These are phyloP conservation scores for Macquaria australasica DNA, from an alignment of 2,113 vertebrate species.

Conservation along the genomic window DNA sequence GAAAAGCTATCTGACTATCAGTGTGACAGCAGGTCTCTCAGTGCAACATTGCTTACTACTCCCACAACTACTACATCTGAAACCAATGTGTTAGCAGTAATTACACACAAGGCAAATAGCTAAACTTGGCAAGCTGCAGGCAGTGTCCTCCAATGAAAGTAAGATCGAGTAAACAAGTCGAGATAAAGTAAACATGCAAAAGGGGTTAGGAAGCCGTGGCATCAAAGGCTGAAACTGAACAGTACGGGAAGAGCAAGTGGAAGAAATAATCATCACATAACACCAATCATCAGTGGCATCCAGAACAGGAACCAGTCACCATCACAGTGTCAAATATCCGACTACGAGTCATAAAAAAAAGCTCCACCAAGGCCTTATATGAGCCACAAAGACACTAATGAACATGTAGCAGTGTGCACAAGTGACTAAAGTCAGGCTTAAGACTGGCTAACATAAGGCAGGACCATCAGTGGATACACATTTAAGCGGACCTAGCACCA, in stretches of 20 bases:
- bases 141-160: neutral
- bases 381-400: neutral
- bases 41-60: neutral
- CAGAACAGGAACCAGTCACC: conserved; percentile 1
- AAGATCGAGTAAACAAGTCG: neutral
- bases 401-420: neutral
- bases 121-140: neutral
- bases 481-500: neutral
- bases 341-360: neutral
- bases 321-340: neutral
- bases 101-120: neutral
- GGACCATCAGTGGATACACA: neutral
- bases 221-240: conserved; percentile 15
- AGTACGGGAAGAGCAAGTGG: neutral
- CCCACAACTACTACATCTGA: neutral
- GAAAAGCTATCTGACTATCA: conserved; percentile 6
- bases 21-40: conserved; percentile 12
- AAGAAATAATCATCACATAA: conserved; percentile 24
- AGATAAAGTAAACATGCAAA: conserved; percentile 20
- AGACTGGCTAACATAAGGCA: neutral
- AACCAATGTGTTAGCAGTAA: neutral
- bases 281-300: neutral
- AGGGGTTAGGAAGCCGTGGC: neutral
- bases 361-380: neutral
- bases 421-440: neutral